Base-by-base conservation (phyloP, 2,888 invertebrate genomes). In the Cryptophagus acutangulus region DNA sequence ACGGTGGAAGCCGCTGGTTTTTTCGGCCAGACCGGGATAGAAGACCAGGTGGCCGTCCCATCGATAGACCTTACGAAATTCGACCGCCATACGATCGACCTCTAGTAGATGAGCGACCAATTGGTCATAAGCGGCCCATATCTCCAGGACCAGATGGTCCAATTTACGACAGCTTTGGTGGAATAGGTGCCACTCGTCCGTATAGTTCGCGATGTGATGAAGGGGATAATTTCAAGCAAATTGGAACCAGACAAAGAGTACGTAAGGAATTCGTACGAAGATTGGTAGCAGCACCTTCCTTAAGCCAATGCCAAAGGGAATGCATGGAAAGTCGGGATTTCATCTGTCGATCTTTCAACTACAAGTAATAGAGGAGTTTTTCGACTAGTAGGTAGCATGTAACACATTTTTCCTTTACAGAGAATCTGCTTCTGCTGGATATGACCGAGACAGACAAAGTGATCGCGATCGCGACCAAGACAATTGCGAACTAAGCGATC, bases 401-500 rank as follows among this genome's bases (percentile, higher is more conserved):
- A 14, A 31, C n/a, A n/a, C n/a, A 17, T 13, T 39, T 26, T 38
- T 3, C 15, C 17, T 31, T 49, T 48, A 28, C 26, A 57, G 58
- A 31, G 56, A 56, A 10, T 45, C 45, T 3, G 45, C 55, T 5
- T 8, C 15, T 15, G 3, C 26, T n/a, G 3, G 4, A 6, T 26
- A 26, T 13, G 26, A 26, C n/a, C n/a, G 24, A 15, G 31, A 16
- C 16, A 3, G 31, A 12, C n/a, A n/a, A n/a, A 53, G 53, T 2
- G 55, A 57, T n/a, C 55, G 59, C 13, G 57, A 79, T 51, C 61
- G 59, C 13, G 82, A 83, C 49, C 71, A 82, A 20, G 89, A 91
- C 54, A 93, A 93, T 65, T 93, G 92, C 62, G 92, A 93, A 65
- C 72, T 93, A 4, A 91, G 89, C 62, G 91, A 92, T 63, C 77